Percentiles rank a stretch among this genome's conserved stretches.
Conservation (phyloP, 1,140 invertebrate species). For the Acromyrmex heyeri region DNA sequence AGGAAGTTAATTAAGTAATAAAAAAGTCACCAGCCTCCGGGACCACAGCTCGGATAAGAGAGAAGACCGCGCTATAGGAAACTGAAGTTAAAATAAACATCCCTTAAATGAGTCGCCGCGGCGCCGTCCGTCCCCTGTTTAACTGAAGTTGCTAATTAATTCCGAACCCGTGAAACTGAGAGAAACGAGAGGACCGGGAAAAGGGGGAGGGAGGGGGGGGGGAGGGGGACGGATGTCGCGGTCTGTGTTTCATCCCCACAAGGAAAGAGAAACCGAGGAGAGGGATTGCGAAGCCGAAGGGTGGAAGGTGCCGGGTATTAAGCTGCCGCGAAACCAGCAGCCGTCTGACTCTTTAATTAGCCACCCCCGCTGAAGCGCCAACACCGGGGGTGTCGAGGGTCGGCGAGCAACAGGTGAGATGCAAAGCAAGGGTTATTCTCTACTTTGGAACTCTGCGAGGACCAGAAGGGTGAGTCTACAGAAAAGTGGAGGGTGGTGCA, state of each 20-base stretch:
- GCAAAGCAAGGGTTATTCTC: constrained; percentile 86
- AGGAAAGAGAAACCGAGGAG: constrained; percentile 21
- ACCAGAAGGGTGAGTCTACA: constrained; percentile 37
- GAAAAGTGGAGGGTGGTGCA: not conserved
- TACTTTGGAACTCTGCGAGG: constrained; percentile 76
- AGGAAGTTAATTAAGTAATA: constrained; percentile 85
- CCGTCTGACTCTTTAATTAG: constrained; percentile 86
- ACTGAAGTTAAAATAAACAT: constrained; percentile 85
- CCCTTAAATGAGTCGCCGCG: constrained; percentile 84
- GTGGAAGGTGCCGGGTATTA: constrained; percentile 81
- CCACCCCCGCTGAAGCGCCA: constrained; percentile 71
- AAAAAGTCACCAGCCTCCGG: constrained; percentile 80
- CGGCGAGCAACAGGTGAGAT: constrained; percentile 86
- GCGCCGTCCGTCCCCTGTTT: constrained; percentile 71
- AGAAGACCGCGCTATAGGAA: constrained; percentile 47
- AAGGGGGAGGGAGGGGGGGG: not conserved
- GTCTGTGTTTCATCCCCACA: constrained; percentile 52
- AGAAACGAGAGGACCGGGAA: constrained; percentile 77
- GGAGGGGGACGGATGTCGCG: constrained; percentile 43
- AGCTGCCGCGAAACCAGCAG: constrained; percentile 82
- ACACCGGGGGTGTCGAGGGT: constrained; percentile 80
- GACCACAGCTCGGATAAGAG: constrained; percentile 9
- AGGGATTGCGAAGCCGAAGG: constrained; percentile 41
- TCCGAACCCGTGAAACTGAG: constrained; percentile 83
- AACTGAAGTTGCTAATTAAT: constrained; percentile 84